Evolutionary conservation across 2,888 invertebrate genomes (phyloP).

Genomic region (Parasteatoda lunata): DNA sequence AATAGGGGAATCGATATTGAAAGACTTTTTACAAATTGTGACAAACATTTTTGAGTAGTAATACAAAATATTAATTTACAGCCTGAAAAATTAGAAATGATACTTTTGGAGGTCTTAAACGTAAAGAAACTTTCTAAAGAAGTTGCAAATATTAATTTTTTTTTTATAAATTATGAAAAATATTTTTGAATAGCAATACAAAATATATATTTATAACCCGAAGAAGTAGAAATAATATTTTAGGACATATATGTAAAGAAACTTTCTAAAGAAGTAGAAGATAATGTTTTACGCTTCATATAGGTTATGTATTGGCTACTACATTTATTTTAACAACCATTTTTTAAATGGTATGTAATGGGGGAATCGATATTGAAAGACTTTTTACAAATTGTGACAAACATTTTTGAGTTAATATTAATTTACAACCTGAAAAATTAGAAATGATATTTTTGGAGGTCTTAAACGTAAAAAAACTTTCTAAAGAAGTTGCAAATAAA

Average conservation of each 20-base stretch:
- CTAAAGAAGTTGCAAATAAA: too few species aligned
- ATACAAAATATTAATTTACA: too few species aligned
- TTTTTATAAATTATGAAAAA: not conserved
- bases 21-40: too few species aligned
- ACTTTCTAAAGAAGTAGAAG: not conserved
- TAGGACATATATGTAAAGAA: not conserved
- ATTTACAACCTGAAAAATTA: not conserved
- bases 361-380: too few species aligned
- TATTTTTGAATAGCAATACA: not conserved
- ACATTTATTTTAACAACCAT: not conserved
- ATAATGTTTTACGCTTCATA: too few species aligned
- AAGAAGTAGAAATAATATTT: not conserved
- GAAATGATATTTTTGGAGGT: not conserved
- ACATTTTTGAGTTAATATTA: too few species aligned
- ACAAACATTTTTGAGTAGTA: too few species aligned
- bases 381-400: too few species aligned
- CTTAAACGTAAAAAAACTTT: not conserved
- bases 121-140: not conserved
- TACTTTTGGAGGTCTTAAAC: not conserved
- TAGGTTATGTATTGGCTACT: too few species aligned
- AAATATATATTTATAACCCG: not conserved
- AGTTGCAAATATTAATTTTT: too few species aligned
- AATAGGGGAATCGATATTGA: not conserved
- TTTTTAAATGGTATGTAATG: not conserved
- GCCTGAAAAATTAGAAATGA: constrained; percentile 7